Percentiles rank a stretch among this genome's conserved stretches.
phyloP scores from a whole-genome alignment of 2,888 invertebrate species.

The Mayetiola destructor region DNA sequence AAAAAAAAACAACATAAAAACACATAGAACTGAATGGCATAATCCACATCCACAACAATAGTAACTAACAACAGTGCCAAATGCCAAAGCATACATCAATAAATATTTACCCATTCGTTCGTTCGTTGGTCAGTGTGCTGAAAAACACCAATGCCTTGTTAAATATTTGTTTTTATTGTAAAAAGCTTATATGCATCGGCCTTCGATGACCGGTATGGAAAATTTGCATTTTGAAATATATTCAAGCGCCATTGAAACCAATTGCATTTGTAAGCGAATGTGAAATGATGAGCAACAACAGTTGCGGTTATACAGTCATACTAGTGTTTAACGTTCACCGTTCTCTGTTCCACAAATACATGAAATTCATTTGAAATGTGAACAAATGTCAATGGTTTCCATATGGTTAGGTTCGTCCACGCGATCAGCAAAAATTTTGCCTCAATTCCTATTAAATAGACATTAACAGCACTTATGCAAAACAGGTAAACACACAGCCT shows the following conservation, averaged over 20 bases:
- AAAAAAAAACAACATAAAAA: neutral
- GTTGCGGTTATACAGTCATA: neutral
- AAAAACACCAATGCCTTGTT: conserved; percentile 8
- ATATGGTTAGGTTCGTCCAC: too few species aligned
- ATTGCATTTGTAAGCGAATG: neutral
- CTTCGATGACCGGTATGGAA: neutral
- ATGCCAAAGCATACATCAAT: neutral
- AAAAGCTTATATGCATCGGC: neutral
- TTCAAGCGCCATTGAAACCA: conserved; percentile 1
- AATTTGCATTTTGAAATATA: conserved; percentile 11
- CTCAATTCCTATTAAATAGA: neutral
- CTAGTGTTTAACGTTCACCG: too few species aligned
- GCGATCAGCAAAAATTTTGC: neutral
- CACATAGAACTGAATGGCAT: neutral
- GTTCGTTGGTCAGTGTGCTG: neutral
- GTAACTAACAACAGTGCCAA: neutral
- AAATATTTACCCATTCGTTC: conserved; percentile 4
- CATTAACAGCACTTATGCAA: neutral
- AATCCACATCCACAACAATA: neutral
- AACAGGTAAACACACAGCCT: too few species aligned
- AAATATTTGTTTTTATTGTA: neutral
- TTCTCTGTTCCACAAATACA: too few species aligned
- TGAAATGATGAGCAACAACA: neutral
- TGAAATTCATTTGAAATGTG: too few species aligned
- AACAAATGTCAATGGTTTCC: neutral